phyloP scores from a whole-genome alignment of 2,113 vertebrate species.

The Astur gentilis region DNA sequence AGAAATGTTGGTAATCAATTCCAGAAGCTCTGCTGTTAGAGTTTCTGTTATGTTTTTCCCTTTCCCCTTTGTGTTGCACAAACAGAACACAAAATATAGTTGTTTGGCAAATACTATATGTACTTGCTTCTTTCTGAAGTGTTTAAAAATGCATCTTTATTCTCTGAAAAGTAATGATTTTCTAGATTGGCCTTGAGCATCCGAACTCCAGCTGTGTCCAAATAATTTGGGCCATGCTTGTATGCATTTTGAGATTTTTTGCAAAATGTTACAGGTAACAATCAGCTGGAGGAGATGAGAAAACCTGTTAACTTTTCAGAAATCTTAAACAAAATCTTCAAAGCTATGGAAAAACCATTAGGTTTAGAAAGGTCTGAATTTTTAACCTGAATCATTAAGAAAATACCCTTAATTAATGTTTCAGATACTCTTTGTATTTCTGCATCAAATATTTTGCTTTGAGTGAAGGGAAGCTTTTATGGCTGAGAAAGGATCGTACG shows the following conservation, averaged over 20 bases:
- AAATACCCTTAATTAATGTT: not conserved
- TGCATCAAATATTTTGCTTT: not conserved
- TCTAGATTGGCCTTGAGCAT: not conserved
- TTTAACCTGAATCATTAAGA: not conserved
- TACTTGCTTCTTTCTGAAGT: not conserved
- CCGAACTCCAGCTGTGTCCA: not conserved
- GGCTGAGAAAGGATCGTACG: not conserved
- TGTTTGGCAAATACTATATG: not conserved
- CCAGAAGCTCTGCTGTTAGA: not conserved
- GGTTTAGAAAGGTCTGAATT: not conserved
- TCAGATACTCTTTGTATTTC: not conserved
- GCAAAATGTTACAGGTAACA: not conserved
- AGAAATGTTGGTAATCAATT: not conserved
- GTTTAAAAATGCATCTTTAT: not conserved
- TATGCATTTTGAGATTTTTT: not conserved
- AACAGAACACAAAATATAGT: not conserved
- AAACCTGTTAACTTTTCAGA: not conserved
- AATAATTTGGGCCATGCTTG: not conserved
- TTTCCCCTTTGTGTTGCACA: not conserved
- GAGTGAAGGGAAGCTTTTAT: not conserved
- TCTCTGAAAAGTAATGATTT: not conserved
- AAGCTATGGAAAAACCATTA: not conserved
- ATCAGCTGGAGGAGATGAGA: not conserved
- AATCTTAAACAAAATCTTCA: not conserved
- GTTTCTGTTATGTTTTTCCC: not conserved